Evolutionary conservation across 1,140 invertebrate species (phyloP).

Genomic region (Papilio aristodemus): DNA sequence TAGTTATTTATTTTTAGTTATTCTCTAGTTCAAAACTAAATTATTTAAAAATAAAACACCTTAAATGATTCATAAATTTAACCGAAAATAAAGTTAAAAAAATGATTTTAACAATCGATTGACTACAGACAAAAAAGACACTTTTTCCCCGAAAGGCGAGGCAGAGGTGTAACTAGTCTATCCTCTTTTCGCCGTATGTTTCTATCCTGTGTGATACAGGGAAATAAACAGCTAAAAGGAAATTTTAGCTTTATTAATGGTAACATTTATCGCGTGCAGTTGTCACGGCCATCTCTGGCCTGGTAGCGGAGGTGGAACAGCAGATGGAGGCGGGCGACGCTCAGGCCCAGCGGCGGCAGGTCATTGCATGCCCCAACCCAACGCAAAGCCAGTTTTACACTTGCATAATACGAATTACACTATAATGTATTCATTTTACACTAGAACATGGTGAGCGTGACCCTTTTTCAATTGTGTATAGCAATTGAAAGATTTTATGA

Average conservation of each 20-base stretch:
- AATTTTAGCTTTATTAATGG: constrained; percentile 35
- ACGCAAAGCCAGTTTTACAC: constrained; percentile 25
- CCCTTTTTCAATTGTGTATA: too few species aligned
- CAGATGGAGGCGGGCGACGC: constrained; percentile 81
- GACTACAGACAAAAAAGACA: too few species aligned
- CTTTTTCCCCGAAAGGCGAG: too few species aligned
- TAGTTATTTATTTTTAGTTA: constrained; percentile 55
- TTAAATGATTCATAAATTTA: too few species aligned
- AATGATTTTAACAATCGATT: too few species aligned
- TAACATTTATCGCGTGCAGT: constrained; percentile 78
- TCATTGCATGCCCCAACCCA: constrained; percentile 61
- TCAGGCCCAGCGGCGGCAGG: constrained; percentile 70
- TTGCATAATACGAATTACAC: constrained; percentile 13
- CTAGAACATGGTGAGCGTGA: not conserved
- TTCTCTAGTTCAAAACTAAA: constrained; percentile 43
- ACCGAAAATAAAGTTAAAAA: too few species aligned
- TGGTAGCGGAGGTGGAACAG: constrained; percentile 86
- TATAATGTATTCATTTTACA: not conserved
- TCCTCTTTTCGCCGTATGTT: not conserved
- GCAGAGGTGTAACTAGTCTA: too few species aligned
- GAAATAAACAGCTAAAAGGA: not conserved
- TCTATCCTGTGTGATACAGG: not conserved
- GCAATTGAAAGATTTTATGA: too few species aligned
- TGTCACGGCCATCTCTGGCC: constrained; percentile 86
- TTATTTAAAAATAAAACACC: constrained; percentile 30